phyloP scores from a whole-genome alignment of 2,888 invertebrate species.

The Scaptomyza caliginosa region DNA sequence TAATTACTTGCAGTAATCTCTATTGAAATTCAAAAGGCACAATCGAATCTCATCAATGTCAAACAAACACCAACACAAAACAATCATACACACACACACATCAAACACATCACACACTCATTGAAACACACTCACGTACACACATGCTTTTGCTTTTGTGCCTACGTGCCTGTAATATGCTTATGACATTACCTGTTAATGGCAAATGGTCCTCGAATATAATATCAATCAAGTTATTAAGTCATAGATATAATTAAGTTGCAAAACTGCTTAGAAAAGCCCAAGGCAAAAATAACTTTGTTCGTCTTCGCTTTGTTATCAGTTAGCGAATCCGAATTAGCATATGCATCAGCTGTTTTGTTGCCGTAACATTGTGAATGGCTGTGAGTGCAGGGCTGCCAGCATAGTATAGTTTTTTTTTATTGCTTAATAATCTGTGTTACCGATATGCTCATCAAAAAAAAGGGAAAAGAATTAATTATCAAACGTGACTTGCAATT shows the following conservation, averaged over 20 bases:
- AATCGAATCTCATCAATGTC: constrained; percentile 6
- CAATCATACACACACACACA: not conserved
- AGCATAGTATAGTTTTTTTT: not conserved
- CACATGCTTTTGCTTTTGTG: not conserved
- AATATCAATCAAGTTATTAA: not conserved
- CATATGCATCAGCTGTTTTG: not conserved
- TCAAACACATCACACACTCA: not conserved
- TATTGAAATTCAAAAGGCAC: constrained; percentile 39
- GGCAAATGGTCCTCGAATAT: not conserved
- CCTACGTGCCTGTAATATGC: constrained; percentile 1
- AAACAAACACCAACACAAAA: not conserved
- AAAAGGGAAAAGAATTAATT: no score
- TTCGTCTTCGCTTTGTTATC: not conserved
- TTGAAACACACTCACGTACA: not conserved
- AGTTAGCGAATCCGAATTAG: not conserved
- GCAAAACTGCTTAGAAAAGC: not conserved
- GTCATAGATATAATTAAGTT: not conserved
- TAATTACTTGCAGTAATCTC: constrained; percentile 42
- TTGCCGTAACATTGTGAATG: not conserved
- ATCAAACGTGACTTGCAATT: no score
- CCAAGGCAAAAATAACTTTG: not conserved
- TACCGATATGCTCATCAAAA: not conserved
- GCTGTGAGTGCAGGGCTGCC: not conserved
- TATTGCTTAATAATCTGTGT: not conserved
- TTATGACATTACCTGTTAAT: not conserved